phyloP scores from a whole-genome alignment of 1,140 invertebrate genomes.

The Drosophila virilis region DNA sequence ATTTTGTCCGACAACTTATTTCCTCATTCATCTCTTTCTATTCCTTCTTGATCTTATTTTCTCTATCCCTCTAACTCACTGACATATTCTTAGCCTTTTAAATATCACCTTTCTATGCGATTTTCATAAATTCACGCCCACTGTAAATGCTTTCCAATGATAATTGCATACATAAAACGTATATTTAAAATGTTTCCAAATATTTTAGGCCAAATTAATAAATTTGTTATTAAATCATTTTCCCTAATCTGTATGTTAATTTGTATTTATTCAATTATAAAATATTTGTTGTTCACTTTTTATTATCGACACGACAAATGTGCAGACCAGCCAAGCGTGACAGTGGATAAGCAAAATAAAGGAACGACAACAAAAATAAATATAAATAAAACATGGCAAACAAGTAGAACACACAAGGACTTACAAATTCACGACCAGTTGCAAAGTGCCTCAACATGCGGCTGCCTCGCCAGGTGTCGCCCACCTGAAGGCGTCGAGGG shows the following conservation, averaged over 20 bases:
- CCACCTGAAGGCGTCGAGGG: slow-evolving; percentile 4
- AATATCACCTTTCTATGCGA: too few relatives aligned
- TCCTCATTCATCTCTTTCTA: too few relatives aligned
- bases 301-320: slow-evolving; percentile 10
- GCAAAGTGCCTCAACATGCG: slow-evolving; percentile 20
- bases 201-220: neutral
- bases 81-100: too few relatives aligned
- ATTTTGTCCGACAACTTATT: too few relatives aligned
- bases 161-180: too few relatives aligned
- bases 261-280: slow-evolving; percentile 1
- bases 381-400: neutral
- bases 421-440: slow-evolving; percentile 12
- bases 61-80: too few relatives aligned
- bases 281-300: slow-evolving; percentile 21
- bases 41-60: too few relatives aligned
- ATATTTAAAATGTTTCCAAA: too few relatives aligned
- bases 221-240: neutral
- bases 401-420: neutral
- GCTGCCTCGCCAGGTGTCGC: slow-evolving; percentile 17
- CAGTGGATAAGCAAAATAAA: slow-evolving; percentile 20
- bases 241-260: neutral
- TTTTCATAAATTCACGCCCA: too few relatives aligned
- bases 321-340: slow-evolving; percentile 8
- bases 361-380: neutral
- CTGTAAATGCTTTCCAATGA: too few relatives aligned